A percentile compares a stretch with the other conserved stretches of the same genome.
Conservation (phyloP, 37 sponge, comb jelly and placozoan genomes). For the Crambe crambe region DNA sequence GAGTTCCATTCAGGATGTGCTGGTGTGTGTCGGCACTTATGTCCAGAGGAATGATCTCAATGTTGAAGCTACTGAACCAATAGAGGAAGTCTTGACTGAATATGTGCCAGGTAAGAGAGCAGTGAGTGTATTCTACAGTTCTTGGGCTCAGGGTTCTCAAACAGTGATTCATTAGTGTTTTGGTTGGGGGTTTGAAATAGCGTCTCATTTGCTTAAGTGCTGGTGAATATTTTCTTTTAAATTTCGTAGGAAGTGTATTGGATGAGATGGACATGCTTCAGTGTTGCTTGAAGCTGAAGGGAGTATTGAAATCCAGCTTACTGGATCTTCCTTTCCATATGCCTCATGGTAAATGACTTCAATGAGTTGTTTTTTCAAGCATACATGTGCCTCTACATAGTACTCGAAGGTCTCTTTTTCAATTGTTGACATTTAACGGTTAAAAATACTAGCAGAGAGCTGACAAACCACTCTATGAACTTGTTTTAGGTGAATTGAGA, state of each 20-base stretch:
- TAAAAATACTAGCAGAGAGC: too few relatives aligned
- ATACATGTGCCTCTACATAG: too few relatives aligned
- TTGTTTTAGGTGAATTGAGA: too few relatives aligned
- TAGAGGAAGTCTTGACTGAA: not conserved
- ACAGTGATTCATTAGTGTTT: too few relatives aligned
- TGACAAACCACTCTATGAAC: too few relatives aligned
- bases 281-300: not conserved
- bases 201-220: not conserved
- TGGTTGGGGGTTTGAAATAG: too few relatives aligned
- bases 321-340: not conserved
- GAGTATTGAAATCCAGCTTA: not conserved
- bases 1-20: not conserved
- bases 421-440: too few relatives aligned
- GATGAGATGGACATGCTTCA: not conserved
- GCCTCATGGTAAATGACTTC: not conserved
- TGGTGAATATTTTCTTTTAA: not conserved
- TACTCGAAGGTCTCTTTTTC: too few relatives aligned
- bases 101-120: not conserved
- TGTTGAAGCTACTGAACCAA: not conserved
- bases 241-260: not conserved
- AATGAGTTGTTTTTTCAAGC: not conserved
- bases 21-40: not conserved
- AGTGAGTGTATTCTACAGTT: not conserved
- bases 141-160: too few relatives aligned
- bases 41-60: not conserved